Evolutionary conservation across 2,113 vertebrate species (phyloP), one percentile per base, ranked within the genome.

Genomic region (Erythrocercus mccallii): DNA sequence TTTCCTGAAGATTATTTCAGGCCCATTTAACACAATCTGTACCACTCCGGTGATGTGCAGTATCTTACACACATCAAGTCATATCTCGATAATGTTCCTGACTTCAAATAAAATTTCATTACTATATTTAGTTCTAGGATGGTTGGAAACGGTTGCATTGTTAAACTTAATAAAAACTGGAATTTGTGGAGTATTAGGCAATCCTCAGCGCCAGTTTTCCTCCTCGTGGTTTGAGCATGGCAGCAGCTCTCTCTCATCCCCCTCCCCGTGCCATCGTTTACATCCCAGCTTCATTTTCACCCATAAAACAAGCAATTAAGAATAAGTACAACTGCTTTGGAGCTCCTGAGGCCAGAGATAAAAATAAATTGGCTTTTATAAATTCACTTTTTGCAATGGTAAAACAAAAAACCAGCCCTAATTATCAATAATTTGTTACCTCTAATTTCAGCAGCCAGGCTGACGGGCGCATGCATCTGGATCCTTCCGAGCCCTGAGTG

Each of bases 1-100:
- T 94, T 97, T 98, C 97, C 97, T 95, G 97, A 96, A 98, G 98
- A 99, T 98, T 99, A 98, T 97, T 98, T 98, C 98, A 98, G 98
- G 98, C 94, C 98, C 98, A 99, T 99, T 99, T 98, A 99, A 98
- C 98, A 98, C 98, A 98, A 99, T 98, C 98, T 98, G 98, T 95
- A 97, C 96, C 98, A 98, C 98, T 98, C 98, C 87, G 96, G 81
- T 96, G 96, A 97, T 90, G 96, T 86, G 92, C 94, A 69, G 86
- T 88, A 94, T 96, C 96, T 92, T 66, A 92, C 87, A 85, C 95
- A 95, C 93, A 94, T 96, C 97, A 73, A 94, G 80, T 94, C 96
- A 64, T 89, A 93, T 90, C 95, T 82, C 95, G 92, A 96, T 95
- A 95, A 96, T 72, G 94, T 74, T 96, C 94, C 91, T 48, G 89